phyloP scores from a whole-genome alignment of 2,888 invertebrate genomes.

The Tillus elongatus region DNA sequence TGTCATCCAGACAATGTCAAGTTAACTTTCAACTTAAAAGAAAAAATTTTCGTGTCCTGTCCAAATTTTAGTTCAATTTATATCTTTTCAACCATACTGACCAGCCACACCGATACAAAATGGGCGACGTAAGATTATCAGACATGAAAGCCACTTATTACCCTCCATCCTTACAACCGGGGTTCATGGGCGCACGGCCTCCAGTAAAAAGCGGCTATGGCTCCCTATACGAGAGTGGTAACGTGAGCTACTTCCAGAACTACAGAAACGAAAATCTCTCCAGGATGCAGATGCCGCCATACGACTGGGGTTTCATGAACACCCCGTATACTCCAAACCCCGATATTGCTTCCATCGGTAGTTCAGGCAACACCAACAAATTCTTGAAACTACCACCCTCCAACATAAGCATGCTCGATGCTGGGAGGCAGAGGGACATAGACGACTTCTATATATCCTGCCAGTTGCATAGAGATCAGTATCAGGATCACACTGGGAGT shows the following conservation, averaged over 20 bases:
- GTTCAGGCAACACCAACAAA: slow-evolving; percentile 30
- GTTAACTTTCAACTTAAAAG: too few relatives aligned
- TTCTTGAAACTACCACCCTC: slow-evolving; percentile 34
- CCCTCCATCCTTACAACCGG: slow-evolving; percentile 35
- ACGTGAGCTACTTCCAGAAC: slow-evolving; percentile 38
- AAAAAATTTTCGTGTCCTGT: too few relatives aligned
- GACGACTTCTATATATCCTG: slow-evolving; percentile 45
- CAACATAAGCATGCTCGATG: slow-evolving; percentile 38
- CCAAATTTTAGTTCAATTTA: too few relatives aligned
- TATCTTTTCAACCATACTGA: too few relatives aligned
- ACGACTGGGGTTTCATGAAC: slow-evolving; percentile 38
- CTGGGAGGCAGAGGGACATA: slow-evolving; percentile 38
- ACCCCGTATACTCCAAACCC: slow-evolving; percentile 38
- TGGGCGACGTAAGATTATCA: slow-evolving; percentile 14
- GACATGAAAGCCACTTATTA: slow-evolving; percentile 35
- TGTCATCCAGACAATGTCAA: too few relatives aligned
- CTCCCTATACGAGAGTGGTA: slow-evolving; percentile 29
- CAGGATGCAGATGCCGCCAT: slow-evolving; percentile 38
- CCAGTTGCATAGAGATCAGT: slow-evolving; percentile 53
- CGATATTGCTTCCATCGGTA: slow-evolving; percentile 33
- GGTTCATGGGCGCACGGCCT: slow-evolving; percentile 37
- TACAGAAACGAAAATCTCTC: slow-evolving; percentile 41
- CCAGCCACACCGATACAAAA: too few relatives aligned
- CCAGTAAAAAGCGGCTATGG: slow-evolving; percentile 33
- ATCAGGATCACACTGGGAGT: slow-evolving; percentile 49